Evolutionary conservation across 2,113 vertebrate species (phyloP), one percentile per base, ranked within the genome.

Genomic region (Gymnarchus niloticus): DNA sequence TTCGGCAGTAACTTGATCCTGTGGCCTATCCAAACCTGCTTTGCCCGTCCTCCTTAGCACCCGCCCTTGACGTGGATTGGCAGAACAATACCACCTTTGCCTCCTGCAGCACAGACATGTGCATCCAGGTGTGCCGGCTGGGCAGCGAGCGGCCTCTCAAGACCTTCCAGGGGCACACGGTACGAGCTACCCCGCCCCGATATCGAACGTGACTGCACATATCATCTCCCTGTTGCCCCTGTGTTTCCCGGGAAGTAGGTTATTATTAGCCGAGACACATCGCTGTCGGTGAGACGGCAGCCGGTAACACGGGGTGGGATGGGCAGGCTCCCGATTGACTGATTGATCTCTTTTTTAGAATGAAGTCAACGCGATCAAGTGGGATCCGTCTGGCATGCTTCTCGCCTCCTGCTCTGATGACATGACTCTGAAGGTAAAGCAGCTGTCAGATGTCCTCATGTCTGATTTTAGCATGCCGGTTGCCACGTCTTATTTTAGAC

Each of bases 61-160:
- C 97, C 9, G 97, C 97, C 8, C 94, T 99, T 73, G 97, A 99
- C 37, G 97, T 99, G 44, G 97, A 99, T 91, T 99, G 98, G 97
- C 97, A 99, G 93, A 99, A 97, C 93, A 99, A 98, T 93, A 97
- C 95, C 88, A 96, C 97, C 77, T 99, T 99, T 86, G 97, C 98
- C 88, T 99, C 97, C 33, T 99, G 97, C 87, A 99, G 97, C 92
- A 99, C 97, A 3, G 98, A 99, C 92, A 99, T 99, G 98, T 99
- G 97, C 87, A 99, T 99, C 90, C 97, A 99, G 0, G 97, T 99
- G 9, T 99, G 98, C 92, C 95, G 96, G 28, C 96, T 99, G 23
- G 94, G 97, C 92, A 97, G 95, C 7, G 97, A 99, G 90, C 95
- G 97, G 59, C 97, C 97, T 0, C 96, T 99, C 59, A 99, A 99